Percentiles rank a stretch among this genome's conserved stretches.
phyloP scores from a whole-genome alignment of 2,888 invertebrate species.

The Callinectes sapidus region DNA sequence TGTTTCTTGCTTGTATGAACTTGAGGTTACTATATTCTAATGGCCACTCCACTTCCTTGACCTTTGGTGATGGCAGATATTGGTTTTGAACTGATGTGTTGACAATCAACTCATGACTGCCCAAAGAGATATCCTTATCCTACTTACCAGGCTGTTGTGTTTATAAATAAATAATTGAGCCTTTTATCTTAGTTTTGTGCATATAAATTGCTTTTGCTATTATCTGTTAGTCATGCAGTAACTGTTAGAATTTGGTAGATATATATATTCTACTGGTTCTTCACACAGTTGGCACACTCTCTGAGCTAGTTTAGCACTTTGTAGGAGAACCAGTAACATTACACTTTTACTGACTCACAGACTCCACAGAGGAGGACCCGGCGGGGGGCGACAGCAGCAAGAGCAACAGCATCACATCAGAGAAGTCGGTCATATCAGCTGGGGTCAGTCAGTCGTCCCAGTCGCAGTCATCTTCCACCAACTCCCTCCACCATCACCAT shows the following conservation, averaged over 20 bases:
- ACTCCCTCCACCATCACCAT: slow-evolving; percentile 71
- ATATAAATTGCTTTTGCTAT: neutral
- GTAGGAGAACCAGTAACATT: slow-evolving; percentile 44
- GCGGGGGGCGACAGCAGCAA: slow-evolving; percentile 86
- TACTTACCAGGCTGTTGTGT: neutral
- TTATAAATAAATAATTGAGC: neutral
- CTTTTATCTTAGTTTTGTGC: neutral
- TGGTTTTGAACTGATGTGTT: neutral
- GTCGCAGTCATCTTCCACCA: slow-evolving; percentile 73
- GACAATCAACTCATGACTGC: neutral
- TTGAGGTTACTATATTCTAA: no score
- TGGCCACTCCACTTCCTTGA: no score
- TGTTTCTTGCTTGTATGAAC: no score
- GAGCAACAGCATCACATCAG: slow-evolving; percentile 73
- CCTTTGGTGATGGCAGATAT: neutral
- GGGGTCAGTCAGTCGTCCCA: slow-evolving; percentile 80
- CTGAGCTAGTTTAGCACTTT: neutral
- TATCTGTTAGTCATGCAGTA: slow-evolving; percentile 50
- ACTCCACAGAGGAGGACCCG: slow-evolving; percentile 82
- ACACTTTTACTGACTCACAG: slow-evolving; percentile 66
- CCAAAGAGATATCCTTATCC: neutral
- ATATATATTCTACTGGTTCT: slow-evolving; percentile 4
- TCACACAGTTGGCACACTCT: neutral
- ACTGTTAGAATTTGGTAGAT: slow-evolving; percentile 43
- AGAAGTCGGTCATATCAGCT: slow-evolving; percentile 82